Base-by-base conservation (phyloP, 2,797 vertebrate species). In the Serranus cabrilla region DNA sequence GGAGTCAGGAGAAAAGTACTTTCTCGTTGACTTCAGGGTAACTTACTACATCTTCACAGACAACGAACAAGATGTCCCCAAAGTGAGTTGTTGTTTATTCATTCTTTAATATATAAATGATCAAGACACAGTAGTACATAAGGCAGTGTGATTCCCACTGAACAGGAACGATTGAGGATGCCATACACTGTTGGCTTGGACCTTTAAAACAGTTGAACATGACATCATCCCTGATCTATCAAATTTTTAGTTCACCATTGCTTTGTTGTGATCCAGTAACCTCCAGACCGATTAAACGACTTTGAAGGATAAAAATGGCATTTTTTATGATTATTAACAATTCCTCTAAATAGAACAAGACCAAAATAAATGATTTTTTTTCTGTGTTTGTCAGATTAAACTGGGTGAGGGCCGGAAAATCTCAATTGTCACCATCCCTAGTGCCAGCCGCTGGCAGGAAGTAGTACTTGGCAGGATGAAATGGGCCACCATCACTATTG, bases 41-140 rank as follows among this genome's bases (percentile, higher is more conserved):
- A 90, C 85, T 16, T 91, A 90, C 39, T 90, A 88, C 55, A 23
- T 91, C 65, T 90, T 86, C 67, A 91, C 88, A 40, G 88, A 91
- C 76, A 65, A 66, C 5, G 27, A 82, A 54, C 0, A 80, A 4
- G 59, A 86, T 1, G 73, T 91, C 27, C 87, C 84, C 5, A 34
- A 72, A 27, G 89, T 88, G 34, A 82, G 82, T 69, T 54, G 18
- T 56, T 57, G 6, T 27, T 37, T 14, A 42, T 21, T 31, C 20
- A 60, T 4, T 40, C 3, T 7, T 39, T 58, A 16, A 17, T 57
- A 13, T 16, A 42, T 14, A 42, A 13, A 42, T 13, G 40, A 42
- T 34, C 3, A 14, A 42, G 16, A 52, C 49, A 50, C n/a, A 46
- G 23, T 23, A 50, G 21, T 13, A n/a, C 12, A 50, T 5, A 50